Percentiles rank a stretch among this genome's conserved stretches.
These are phyloP conservation scores for Nothobranchius kuhntae DNA, from an alignment of 2,113 vertebrate species.

Conservation along the genomic window DNA sequence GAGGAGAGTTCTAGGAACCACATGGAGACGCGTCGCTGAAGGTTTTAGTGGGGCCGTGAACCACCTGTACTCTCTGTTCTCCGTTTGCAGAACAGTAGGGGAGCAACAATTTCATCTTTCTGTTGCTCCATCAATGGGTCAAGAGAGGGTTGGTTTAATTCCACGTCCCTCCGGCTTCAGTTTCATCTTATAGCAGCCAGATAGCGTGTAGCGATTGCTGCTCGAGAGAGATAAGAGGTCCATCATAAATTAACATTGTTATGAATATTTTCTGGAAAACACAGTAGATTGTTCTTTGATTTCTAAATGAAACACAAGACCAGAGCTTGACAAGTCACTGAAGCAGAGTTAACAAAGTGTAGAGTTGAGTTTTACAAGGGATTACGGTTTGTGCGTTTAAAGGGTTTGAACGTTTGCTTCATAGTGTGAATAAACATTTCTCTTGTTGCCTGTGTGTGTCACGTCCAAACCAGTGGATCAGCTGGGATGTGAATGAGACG, in stretches of 20 bases:
- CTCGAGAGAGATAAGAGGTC: conserved; percentile 50
- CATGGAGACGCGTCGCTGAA: conserved; percentile 27
- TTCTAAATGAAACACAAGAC: conserved; percentile 5
- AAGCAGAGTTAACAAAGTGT: too few species aligned
- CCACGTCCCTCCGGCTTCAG: conserved; percentile 25
- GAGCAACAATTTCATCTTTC: neutral
- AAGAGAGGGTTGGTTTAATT: conserved; percentile 56
- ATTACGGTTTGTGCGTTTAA: too few species aligned
- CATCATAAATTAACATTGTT: conserved; percentile 45
- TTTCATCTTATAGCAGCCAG: conserved; percentile 48
- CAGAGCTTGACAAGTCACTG: neutral
- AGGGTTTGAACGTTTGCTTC: conserved; percentile 12
- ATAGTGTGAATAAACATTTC: conserved; percentile 67
- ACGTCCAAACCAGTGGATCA: conserved; percentile 58
- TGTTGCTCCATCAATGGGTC: conserved; percentile 36
- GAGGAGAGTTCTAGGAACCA: conserved; percentile 35
- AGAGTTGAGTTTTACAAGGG: too few species aligned
- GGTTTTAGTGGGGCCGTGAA: conserved; percentile 43
- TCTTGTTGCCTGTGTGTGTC: conserved; percentile 51
- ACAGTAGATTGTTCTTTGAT: neutral
- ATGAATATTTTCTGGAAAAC: conserved; percentile 18
- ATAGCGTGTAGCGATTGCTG: conserved; percentile 54
- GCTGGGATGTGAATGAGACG: conserved; percentile 53
- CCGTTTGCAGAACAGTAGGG: neutral
- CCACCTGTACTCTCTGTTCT: conserved; percentile 52